Percentiles rank a stretch among this genome's conserved stretches.
These are phyloP conservation scores for Saiga tatarica DNA, from an alignment of 2,113 vertebrate genomes.

Conservation along the genomic window DNA sequence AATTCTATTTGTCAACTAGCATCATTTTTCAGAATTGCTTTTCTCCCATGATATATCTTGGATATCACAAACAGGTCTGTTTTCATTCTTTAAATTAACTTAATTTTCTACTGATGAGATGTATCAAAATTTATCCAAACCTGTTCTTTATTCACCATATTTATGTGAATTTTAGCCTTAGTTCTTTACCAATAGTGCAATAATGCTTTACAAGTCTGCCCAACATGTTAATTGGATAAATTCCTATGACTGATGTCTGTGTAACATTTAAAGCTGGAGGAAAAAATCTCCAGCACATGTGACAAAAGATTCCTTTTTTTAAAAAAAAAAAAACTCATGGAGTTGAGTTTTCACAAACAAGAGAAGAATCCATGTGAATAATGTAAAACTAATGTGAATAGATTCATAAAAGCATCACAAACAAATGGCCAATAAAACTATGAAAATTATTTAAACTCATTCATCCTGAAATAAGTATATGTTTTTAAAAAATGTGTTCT, in stretches of 20 bases:
- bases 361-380: not conserved
- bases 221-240: not conserved
- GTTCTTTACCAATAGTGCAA: not conserved
- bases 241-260: not conserved
- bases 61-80: not conserved
- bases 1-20: not conserved
- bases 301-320: not conserved
- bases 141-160: not conserved
- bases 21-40: not conserved
- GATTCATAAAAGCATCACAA: not conserved
- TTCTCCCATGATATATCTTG: not conserved
- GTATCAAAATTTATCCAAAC: not conserved
- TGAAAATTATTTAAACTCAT: not conserved
- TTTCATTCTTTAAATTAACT: not conserved
- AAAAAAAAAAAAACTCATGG: too few relatives aligned
- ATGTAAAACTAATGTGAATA: not conserved
- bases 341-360: not conserved
- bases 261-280: not conserved
- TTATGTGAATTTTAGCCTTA: not conserved
- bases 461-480: not conserved
- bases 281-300: not conserved
- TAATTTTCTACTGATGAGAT: not conserved
- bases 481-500: not conserved
- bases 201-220: not conserved
- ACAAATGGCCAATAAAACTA: not conserved